Base-by-base conservation (phyloP, 2,113 vertebrate genomes). In the Cacatua alba region DNA sequence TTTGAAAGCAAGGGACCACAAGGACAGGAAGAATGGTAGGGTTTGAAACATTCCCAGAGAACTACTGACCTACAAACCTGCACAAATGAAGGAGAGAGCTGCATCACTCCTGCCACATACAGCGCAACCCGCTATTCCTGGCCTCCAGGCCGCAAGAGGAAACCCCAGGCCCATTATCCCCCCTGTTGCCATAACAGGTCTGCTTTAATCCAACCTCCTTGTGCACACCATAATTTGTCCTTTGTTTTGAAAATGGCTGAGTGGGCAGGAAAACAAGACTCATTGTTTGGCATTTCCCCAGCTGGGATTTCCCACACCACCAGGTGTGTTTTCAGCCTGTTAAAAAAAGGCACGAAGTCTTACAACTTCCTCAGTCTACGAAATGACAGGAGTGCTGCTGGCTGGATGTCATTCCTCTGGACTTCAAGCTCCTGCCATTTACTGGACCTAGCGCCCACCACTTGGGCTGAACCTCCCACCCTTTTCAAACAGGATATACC, bases 231-330 rank as follows among this genome's bases (percentile, higher is more conserved):
- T 35, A 7, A 29, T 46, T 92, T 23, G 65, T 46, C 72, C 60
- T 83, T 92, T 82, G 76, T 65, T 81, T 35, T 46, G 51, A 72
- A 69, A 53, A 72, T 5, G 41, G 35, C 15, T 46, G 23, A 55
- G 17, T 19, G 7, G 17, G 44, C 20, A 68, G n/a, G 53, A 82
- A 90, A 75, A 57, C 8, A 6, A 72, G 57, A n/a, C 33, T 72
- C 25, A 29, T 20, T 49, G 25, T 59, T 76, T 33, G 69, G 80
- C 80, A 74, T 57, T 92, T 94, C 55, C 94, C 88, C 23, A 0
- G 19, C 68, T 68, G 70, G 63, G 87, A 94, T 80, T 96, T 86
- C 83, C 94, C 92, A 21, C 29, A 43, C 3, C 24, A 64, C 55
- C 19, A 16, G 82, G 23, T 25, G 23, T 19, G 10, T 25, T 31